A percentile compares a stretch with the other conserved stretches of the same genome.
Conservation (phyloP, 2,888 invertebrate genomes). For the Cremastinae sp. region DNA sequence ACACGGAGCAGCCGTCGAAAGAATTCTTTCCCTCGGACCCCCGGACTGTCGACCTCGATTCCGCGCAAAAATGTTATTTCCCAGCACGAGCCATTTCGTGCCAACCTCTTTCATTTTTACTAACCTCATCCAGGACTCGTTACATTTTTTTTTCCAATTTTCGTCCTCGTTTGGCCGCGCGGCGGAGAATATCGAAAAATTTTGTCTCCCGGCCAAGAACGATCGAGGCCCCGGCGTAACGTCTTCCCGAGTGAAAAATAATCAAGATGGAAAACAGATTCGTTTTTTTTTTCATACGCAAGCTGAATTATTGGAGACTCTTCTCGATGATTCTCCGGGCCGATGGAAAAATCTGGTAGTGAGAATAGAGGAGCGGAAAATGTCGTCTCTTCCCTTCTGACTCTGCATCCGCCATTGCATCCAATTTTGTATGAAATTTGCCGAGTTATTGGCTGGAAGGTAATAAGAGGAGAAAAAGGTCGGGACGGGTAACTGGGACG, state of each 20-base stretch:
- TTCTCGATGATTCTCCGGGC: too few species aligned
- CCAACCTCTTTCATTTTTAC: conserved; percentile 35
- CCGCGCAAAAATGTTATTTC: conserved; percentile 34
- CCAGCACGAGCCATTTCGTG: conserved; percentile 22
- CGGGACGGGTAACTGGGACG: conserved; percentile 43
- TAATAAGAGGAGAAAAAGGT: conserved; percentile 52
- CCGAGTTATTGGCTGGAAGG: conserved; percentile 67
- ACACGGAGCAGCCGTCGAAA: conserved; percentile 51
- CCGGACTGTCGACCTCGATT: conserved; percentile 47
- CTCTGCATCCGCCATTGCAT: conserved; percentile 60
- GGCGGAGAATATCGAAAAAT: too few species aligned
- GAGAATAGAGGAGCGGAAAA: conserved; percentile 21
- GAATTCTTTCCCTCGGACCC: conserved; percentile 61
- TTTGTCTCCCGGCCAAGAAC: too few species aligned
- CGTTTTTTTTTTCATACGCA: too few species aligned
- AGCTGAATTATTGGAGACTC: too few species aligned
- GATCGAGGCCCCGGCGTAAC: too few species aligned
- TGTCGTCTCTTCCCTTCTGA: conserved; percentile 41
- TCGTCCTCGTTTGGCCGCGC: background rate
- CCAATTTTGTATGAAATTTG: conserved; percentile 68
- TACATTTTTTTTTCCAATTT: background rate
- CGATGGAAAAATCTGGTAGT: too few species aligned
- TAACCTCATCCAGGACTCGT: background rate
- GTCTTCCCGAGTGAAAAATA: too few species aligned
- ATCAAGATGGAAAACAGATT: too few species aligned